phyloP scores from a whole-genome alignment of 2,888 invertebrate species.

The Conops quadrifasciatus region DNA sequence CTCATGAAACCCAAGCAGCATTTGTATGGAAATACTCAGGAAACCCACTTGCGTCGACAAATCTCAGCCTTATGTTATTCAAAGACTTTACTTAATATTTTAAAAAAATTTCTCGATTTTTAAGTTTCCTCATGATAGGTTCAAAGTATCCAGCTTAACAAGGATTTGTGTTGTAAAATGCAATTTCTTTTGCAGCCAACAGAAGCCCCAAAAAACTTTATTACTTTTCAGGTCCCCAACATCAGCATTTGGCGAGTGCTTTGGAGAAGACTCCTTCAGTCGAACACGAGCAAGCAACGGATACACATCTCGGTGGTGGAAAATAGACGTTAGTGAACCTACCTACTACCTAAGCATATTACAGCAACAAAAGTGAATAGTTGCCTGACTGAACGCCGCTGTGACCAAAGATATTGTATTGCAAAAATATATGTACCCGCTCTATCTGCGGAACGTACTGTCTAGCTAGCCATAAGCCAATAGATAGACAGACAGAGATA shows the following conservation, averaged over 20 bases:
- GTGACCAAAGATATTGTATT: slow-evolving; percentile 31
- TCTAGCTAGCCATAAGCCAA: slow-evolving; percentile 12
- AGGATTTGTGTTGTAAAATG: slow-evolving; percentile 35
- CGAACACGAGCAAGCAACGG: slow-evolving; percentile 70
- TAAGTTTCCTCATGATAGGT: slow-evolving; percentile 33
- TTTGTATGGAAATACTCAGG: slow-evolving; percentile 70
- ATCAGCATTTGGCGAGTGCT: slow-evolving; percentile 28
- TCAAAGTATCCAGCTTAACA: slow-evolving; percentile 43
- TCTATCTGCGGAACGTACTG: slow-evolving; percentile 10
- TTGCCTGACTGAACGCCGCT: slow-evolving; percentile 21
- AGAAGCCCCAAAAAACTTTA: slow-evolving; percentile 14
- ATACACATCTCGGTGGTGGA: slow-evolving; percentile 65
- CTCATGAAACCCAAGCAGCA: slow-evolving; percentile 64
- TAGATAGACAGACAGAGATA: slow-evolving; percentile 27
- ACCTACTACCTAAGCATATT: slow-evolving; percentile 12
- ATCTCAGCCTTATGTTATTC: slow-evolving; percentile 57
- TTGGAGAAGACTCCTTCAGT: slow-evolving; percentile 71
- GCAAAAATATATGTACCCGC: slow-evolving; percentile 28
- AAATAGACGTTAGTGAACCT: slow-evolving; percentile 32
- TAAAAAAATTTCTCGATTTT: slow-evolving; percentile 44
- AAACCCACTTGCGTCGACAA: slow-evolving; percentile 70
- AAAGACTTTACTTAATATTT: slow-evolving; percentile 41
- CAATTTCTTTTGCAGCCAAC: slow-evolving; percentile 4
- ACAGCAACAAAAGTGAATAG: slow-evolving; percentile 19
- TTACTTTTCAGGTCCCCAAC: slow-evolving; percentile 4